A percentile compares a stretch with the other conserved stretches of the same genome.
Evolutionary conservation across 2,888 invertebrate species (phyloP).

Genomic region (Scaptomyza polygonia): DNA sequence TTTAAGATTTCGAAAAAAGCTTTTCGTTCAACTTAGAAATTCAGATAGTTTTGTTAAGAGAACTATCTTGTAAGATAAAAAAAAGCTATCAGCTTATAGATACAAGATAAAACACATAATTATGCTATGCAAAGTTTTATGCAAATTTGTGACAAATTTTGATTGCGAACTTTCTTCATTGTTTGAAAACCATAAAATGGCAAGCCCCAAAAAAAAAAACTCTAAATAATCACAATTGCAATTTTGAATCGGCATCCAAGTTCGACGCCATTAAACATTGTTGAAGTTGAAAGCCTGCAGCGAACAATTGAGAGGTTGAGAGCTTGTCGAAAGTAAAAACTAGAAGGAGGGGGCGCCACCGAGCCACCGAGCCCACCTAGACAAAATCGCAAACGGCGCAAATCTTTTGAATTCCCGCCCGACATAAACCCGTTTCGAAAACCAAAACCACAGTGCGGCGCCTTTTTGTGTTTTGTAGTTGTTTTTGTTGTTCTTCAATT

Average conservation of each 20-base stretch:
- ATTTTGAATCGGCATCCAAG: slow-evolving; percentile 1
- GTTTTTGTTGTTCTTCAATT: slow-evolving; percentile 10
- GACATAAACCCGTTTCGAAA: slow-evolving; percentile 13
- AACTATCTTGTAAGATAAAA: not conserved
- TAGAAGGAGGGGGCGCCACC: not conserved
- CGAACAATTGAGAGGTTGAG: slow-evolving; percentile 4
- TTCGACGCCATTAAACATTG: not conserved
- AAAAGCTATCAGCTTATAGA: not conserved
- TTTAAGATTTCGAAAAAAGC: no score
- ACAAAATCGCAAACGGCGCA: slow-evolving; percentile 19
- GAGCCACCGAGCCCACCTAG: slow-evolving; percentile 13
- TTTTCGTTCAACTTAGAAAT: no score
- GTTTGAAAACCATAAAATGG: not conserved
- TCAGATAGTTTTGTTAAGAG: no score
- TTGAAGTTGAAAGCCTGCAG: not conserved
- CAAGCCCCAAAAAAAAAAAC: not conserved
- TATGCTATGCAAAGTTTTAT: not conserved
- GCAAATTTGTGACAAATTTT: not conserved
- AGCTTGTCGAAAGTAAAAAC: slow-evolving; percentile 53
- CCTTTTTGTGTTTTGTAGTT: slow-evolving; percentile 13
- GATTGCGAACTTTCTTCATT: not conserved
- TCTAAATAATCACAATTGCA: not conserved
- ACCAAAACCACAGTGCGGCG: slow-evolving; percentile 8
- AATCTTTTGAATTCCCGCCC: slow-evolving; percentile 15
- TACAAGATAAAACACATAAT: not conserved